These are phyloP conservation scores for Lochmaea capreae DNA, from an alignment of 2,888 invertebrate species.

Conservation along the genomic window DNA sequence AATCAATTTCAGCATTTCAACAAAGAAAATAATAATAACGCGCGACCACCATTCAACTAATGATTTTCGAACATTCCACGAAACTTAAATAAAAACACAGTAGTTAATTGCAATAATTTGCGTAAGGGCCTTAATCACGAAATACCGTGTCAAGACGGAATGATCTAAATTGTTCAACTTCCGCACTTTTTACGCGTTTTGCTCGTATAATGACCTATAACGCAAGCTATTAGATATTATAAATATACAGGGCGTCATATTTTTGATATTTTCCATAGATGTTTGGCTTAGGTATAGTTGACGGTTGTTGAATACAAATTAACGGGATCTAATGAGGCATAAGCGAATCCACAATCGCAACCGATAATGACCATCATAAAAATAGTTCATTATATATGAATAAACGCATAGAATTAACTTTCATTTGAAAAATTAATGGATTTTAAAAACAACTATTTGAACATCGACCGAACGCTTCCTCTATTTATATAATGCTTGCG, in stretches of 20 bases:
- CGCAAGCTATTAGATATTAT: slow-evolving; percentile 9
- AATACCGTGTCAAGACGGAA: slow-evolving; percentile 55
- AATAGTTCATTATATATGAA: slow-evolving; percentile 34
- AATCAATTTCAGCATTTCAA: slow-evolving; percentile 24
- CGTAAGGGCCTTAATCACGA: slow-evolving; percentile 49
- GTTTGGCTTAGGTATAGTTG: no score
- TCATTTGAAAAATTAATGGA: slow-evolving; percentile 40
- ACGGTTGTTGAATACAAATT: neutral
- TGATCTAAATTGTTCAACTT: slow-evolving; percentile 54
- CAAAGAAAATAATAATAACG: slow-evolving; percentile 19
- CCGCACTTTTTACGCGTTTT: slow-evolving; percentile 42
- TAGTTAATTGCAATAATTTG: slow-evolving; percentile 48
- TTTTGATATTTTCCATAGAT: no score
- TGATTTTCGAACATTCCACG: slow-evolving; percentile 24
- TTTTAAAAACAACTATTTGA: slow-evolving; percentile 55
- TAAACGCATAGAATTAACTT: slow-evolving; percentile 32
- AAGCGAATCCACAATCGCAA: neutral
- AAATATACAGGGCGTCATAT: neutral
- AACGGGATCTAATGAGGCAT: slow-evolving; percentile 21
- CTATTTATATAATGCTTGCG: slow-evolving; percentile 58
- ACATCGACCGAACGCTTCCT: slow-evolving; percentile 56
- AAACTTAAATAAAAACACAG: slow-evolving; percentile 36
- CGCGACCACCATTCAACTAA: slow-evolving; percentile 16
- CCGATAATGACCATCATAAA: slow-evolving; percentile 16
- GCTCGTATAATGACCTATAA: slow-evolving; percentile 18